Base-by-base conservation (phyloP, 2,113 vertebrate genomes). In the Solea solea region DNA sequence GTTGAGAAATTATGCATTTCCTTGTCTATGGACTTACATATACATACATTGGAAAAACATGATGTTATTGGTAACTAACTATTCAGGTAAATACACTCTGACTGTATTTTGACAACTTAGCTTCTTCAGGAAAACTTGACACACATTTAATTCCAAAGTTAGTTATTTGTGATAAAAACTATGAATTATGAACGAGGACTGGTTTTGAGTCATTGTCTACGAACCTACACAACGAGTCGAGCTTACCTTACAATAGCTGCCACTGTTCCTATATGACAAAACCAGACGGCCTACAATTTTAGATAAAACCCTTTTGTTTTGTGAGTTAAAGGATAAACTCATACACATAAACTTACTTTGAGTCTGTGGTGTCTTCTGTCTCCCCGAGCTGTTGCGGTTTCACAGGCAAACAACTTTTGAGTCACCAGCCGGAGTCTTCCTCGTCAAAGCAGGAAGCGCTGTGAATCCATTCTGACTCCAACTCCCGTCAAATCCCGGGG, bases 391-490 rank as follows among this genome's bases (percentile, higher is more conserved):
- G 45, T 16, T 8, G 15, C 10, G 1, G 9, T 73, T 44, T 25
- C 44, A 4, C 40, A 46, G 27, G 9, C 4, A 2, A 76, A 72
- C 64, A 82, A 78, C 75, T 85, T 80, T 52, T 74, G 14, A 7
- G 52, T 25, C 44, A 34, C 44, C 14, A 74, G 25, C 40, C 8
- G 3, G 49, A 81, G 51, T 72, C 49, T 67, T 62, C 55, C 44
- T 86, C 10, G 15, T 58, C 40, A 52, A 79, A 88, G 69, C 86
- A 90, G 90, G 91, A 91, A 92, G 87, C 90, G 10, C 13, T 45
- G 14, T 5, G 42, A 68, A 69, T 72, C 60, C n/a, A 9, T 65
- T 21, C 21, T 3, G 52, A 91, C 89, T 88, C 0, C 85, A 82
- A 71, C 16, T 89, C 88, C 90, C 90, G 16, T 72, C 45, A 83